These are phyloP conservation scores for Poecile atricapillus DNA, from an alignment of 2,113 vertebrate genomes.

Conservation along the genomic window DNA sequence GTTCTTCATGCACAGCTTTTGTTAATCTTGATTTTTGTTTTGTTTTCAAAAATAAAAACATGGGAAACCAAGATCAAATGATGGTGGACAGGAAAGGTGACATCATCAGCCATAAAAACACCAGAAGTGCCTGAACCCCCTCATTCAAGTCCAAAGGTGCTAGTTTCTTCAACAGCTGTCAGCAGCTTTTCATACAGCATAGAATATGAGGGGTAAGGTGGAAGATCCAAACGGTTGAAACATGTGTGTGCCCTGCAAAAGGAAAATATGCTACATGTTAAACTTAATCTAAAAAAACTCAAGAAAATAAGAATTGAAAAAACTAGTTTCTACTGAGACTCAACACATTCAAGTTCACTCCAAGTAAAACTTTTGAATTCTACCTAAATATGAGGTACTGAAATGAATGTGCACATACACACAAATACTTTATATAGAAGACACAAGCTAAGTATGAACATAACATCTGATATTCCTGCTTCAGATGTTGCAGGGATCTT, in stretches of 20 bases:
- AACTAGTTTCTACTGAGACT: neutral
- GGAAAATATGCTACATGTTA: neutral
- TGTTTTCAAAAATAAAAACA: slow-evolving; percentile 74
- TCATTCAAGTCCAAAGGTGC: slow-evolving; percentile 98
- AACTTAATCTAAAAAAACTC: neutral
- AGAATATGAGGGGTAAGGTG: slow-evolving; percentile 93
- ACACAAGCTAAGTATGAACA: neutral
- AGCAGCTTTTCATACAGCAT: slow-evolving; percentile 95
- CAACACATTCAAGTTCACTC: neutral
- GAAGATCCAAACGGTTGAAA: slow-evolving; percentile 97
- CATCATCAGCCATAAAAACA: slow-evolving; percentile 65
- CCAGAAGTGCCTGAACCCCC: slow-evolving; percentile 36
- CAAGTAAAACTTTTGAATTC: neutral
- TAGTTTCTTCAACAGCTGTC: slow-evolving; percentile 97
- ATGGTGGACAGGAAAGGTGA: slow-evolving; percentile 61
- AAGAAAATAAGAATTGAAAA: neutral
- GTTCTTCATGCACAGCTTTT: slow-evolving; percentile 82
- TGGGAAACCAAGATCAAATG: slow-evolving; percentile 72
- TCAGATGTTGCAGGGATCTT: neutral
- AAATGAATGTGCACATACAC: neutral
- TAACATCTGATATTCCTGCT: neutral
- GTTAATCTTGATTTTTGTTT: slow-evolving; percentile 61
- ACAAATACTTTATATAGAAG: neutral
- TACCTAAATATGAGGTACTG: neutral
- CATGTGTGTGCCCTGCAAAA: slow-evolving; percentile 91